A percentile compares a stretch with the other conserved stretches of the same genome.
Conservation (phyloP, 2,888 invertebrate species). For the Cyrtodaria siliqua region DNA sequence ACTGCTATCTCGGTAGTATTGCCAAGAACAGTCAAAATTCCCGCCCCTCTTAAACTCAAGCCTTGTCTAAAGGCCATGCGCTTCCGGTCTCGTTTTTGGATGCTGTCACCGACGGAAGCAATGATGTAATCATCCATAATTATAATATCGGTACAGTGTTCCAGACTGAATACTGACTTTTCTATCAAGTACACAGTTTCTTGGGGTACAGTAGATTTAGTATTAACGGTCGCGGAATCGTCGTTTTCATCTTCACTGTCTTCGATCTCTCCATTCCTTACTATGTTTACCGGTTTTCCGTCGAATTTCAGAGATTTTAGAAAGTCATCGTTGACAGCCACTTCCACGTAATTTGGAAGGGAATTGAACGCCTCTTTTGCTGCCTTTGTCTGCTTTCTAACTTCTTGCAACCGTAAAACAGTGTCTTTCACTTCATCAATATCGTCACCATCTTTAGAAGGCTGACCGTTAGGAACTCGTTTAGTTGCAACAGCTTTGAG, state of each 20-base stretch:
- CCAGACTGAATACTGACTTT: conserved; percentile 47
- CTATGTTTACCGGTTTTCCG: conserved; percentile 36
- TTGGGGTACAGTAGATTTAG: conserved; percentile 23
- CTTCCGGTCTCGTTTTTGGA: conserved; percentile 55
- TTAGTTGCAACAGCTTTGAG: conserved; percentile 40
- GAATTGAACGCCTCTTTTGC: conserved; percentile 34
- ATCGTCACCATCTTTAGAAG: conserved; percentile 16
- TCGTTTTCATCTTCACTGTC: conserved; percentile 42
- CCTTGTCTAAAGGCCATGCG: conserved; percentile 52
- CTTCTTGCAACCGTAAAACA: conserved; percentile 19
- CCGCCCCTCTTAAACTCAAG: conserved; percentile 34
- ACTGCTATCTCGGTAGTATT: conserved; percentile 52
- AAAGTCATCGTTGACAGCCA: conserved; percentile 32
- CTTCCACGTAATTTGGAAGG: conserved; percentile 51
- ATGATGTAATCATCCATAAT: conserved; percentile 53
- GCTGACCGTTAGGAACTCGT: conserved; percentile 16
- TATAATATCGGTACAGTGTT: conserved; percentile 52
- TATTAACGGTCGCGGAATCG: conserved; percentile 8
- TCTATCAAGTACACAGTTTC: conserved; percentile 54
- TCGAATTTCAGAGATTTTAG: conserved; percentile 34
- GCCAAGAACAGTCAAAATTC: conserved; percentile 42
- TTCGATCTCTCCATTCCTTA: conserved; percentile 33
- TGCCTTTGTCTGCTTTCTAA: conserved; percentile 38
- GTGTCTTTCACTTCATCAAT: conserved; percentile 22
- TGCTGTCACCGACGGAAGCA: conserved; percentile 56